These are phyloP conservation scores for Pollenia labialis DNA, from an alignment of 2,888 invertebrate genomes.

Conservation along the genomic window DNA sequence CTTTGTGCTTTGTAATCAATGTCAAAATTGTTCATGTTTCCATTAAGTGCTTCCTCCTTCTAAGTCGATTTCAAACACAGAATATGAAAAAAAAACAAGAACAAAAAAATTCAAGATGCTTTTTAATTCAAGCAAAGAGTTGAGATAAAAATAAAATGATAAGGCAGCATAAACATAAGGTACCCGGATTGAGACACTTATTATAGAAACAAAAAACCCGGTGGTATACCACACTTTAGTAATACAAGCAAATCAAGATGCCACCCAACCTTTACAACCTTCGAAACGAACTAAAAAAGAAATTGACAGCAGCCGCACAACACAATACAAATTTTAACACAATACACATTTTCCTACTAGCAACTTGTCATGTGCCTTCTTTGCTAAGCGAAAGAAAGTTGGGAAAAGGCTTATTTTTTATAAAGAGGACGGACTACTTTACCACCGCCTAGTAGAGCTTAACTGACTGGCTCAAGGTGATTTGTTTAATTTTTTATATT, in stretches of 20 bases:
- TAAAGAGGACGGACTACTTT: background rate
- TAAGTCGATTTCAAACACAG: slow-evolving; percentile 41
- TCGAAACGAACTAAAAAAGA: slow-evolving; percentile 1
- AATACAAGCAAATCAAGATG: slow-evolving; percentile 63
- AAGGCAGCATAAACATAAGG: slow-evolving; percentile 69
- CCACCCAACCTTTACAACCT: slow-evolving; percentile 22
- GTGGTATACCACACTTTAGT: slow-evolving; percentile 69
- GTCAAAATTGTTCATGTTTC: slow-evolving; percentile 74
- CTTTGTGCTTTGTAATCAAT: slow-evolving; percentile 70
- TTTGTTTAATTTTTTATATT: slow-evolving; percentile 55
- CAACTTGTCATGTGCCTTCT: slow-evolving; percentile 57
- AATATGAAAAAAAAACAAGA: background rate
- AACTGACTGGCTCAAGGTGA: slow-evolving; percentile 59
- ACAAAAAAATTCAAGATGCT: slow-evolving; percentile 29
- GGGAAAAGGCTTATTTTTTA: slow-evolving; percentile 38
- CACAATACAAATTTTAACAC: slow-evolving; percentile 26
- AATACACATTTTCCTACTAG: slow-evolving; percentile 17
- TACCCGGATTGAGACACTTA: slow-evolving; percentile 66
- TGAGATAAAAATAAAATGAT: slow-evolving; percentile 67
- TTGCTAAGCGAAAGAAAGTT: slow-evolving; percentile 14
- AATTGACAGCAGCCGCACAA: slow-evolving; percentile 21
- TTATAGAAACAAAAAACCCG: slow-evolving; percentile 53
- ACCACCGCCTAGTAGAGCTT: background rate
- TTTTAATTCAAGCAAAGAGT: slow-evolving; percentile 46
- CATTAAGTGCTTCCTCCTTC: slow-evolving; percentile 70